These are phyloP conservation scores for Grammomys dolichurus DNA, from an alignment of 2,113 vertebrate genomes.

Conservation along the genomic window DNA sequence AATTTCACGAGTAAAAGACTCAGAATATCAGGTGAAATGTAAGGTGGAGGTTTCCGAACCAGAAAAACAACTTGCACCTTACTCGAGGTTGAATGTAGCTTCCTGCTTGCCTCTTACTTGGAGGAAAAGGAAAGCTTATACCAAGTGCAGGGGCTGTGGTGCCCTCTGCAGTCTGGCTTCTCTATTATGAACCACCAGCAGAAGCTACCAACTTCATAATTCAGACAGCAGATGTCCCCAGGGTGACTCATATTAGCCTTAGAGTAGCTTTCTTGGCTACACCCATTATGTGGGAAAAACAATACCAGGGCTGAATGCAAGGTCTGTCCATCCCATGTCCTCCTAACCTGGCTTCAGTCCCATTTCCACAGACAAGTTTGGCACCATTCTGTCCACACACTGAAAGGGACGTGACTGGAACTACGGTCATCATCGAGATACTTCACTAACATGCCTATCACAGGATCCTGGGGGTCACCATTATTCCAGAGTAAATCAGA, in stretches of 20 bases:
- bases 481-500: neutral
- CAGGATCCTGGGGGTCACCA: rapidly evolving
- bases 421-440: rapidly evolving
- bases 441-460: neutral
- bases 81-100: neutral
- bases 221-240: neutral
- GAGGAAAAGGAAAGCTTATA: neutral
- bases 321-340: neutral
- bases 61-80: neutral
- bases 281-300: neutral
- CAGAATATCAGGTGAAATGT: neutral
- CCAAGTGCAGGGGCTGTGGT: rapidly evolving
- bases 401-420: neutral
- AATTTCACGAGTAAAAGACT: neutral
- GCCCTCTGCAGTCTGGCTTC: rapidly evolving
- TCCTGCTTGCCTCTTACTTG: neutral
- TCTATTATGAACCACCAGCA: neutral
- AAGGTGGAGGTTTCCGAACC: neutral
- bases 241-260: neutral
- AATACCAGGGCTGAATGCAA: neutral
- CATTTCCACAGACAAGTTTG: neutral
- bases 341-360: neutral
- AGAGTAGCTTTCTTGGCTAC: too few relatives aligned
- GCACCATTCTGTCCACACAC: neutral
- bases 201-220: neutral